Evolutionary conservation across 2,797 vertebrate species (phyloP).

Genomic region (Tauraco hartlaubi): DNA sequence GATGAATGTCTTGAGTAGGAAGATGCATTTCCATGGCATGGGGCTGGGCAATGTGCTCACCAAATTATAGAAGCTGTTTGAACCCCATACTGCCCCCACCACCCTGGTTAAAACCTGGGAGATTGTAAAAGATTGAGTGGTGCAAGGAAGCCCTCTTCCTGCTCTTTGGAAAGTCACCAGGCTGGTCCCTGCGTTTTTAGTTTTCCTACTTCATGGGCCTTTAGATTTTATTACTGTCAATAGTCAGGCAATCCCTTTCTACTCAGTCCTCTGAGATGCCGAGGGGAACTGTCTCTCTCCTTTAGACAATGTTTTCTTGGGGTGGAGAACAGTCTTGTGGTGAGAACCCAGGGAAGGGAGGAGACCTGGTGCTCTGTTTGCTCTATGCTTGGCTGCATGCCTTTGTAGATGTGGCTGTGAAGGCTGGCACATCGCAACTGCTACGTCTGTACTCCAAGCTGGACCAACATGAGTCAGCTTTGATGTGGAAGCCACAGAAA

Average conservation of each 20-base stretch:
- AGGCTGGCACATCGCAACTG: neutral
- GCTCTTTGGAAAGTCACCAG: neutral
- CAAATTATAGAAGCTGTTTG: neutral
- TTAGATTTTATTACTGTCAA: neutral
- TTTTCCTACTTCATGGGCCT: neutral
- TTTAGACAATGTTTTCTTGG: neutral
- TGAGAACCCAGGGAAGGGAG: neutral
- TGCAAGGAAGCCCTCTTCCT: neutral
- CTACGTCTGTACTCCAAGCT: neutral
- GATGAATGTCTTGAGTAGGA: neutral
- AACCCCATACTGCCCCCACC: neutral
- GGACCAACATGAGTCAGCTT: neutral
- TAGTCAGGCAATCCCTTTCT: neutral
- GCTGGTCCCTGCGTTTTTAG: neutral
- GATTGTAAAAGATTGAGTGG: neutral
- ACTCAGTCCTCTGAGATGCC: neutral
- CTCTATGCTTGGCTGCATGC: neutral
- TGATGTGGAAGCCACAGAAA: neutral
- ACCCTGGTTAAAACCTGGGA: neutral
- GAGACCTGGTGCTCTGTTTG: neutral
- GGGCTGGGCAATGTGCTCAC: neutral
- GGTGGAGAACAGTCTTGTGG: neutral
- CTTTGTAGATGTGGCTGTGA: neutral
- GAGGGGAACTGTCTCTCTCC: neutral
- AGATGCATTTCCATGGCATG: neutral